Evolutionary conservation across 2,888 invertebrate genomes (phyloP).

Genomic region (Morinoia aosen): DNA sequence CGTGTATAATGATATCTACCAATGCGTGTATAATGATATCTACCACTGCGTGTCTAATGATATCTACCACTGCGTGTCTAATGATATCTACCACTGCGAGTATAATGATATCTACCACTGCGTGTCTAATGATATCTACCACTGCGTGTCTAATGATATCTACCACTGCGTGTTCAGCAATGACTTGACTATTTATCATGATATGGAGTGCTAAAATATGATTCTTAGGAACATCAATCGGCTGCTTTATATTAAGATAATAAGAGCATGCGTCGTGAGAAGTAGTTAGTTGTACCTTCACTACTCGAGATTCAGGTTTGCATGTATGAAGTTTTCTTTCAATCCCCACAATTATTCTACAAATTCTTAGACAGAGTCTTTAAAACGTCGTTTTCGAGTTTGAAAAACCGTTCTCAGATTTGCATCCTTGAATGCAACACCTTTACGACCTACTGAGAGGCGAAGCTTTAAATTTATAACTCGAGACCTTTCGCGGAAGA

Average conservation of each 20-base stretch:
- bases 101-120: too few relatives aligned
- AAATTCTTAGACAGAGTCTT: neutral
- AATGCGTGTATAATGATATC: too few relatives aligned
- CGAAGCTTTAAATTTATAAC: neutral
- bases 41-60: too few relatives aligned
- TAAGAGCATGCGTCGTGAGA: neutral
- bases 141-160: too few relatives aligned
- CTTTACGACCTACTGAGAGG: neutral
- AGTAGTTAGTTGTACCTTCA: neutral
- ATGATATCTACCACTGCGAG: too few relatives aligned
- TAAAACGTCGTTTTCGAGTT: neutral
- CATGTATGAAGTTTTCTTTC: neutral
- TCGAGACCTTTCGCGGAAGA: neutral
- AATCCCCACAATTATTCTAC: neutral
- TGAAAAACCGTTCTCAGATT: neutral
- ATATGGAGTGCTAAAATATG: neutral
- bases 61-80: too few relatives aligned
- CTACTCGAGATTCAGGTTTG: neutral
- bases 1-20: too few relatives aligned
- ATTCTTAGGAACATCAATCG: neutral
- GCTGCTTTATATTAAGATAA: neutral
- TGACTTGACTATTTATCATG: neutral
- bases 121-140: too few relatives aligned
- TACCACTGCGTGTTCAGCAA: neutral
- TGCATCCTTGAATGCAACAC: neutral